Base-by-base conservation (phyloP, 2,888 invertebrate species). In the Tetragnatha montana region DNA sequence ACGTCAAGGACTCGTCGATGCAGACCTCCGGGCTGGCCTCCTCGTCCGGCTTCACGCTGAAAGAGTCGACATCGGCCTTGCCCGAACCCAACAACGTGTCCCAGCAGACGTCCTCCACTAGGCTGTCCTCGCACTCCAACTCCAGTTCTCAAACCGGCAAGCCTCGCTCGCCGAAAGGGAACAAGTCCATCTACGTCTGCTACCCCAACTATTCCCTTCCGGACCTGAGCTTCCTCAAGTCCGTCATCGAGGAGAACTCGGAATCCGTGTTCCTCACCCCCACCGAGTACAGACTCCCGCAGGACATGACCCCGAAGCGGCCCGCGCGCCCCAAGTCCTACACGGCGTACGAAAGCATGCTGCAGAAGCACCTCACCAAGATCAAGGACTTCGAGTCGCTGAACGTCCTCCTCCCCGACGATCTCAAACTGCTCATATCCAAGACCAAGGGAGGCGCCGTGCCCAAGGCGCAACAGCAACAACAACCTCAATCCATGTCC, bases 361-460 rank as follows among this genome's bases (percentile, higher is more conserved):
- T 96, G 93, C 96, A 96, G 93, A 96, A 96, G 93, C 97, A 97
- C 84, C 96, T 97, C 91, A 95, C 95, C 73, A 98, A 98, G 93
- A 96, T 98, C 10, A 95, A 96, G 93, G 98, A 98, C 93, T 98
- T 98, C 98, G 97, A 97, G 92, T 98, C 98, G 0, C 94, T 98
- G 82, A 97, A 97, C 92, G 96, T 98, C 92, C 95, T 98, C 80
- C 94, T 98, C 91, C 98, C 98, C 6, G 94, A 95, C 91, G 97
- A 98, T 90, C 90, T 92, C 68, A 92, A 91, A 86, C 95, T 89
- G 21, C 75, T 91, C n/a, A 88, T 92, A 19, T 91, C 88, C 12
- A 85, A 91, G 82, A 81, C 83, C 2, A 88, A 88, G 17, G 71
- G 73, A 1, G n/a, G 79, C 14, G n/a, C 75, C 21, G 60, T 70